A percentile compares a stretch with the other conserved stretches of the same genome.
phyloP scores from a whole-genome alignment of 2,113 vertebrate genomes.

The Psammodynastes pulverulentus region DNA sequence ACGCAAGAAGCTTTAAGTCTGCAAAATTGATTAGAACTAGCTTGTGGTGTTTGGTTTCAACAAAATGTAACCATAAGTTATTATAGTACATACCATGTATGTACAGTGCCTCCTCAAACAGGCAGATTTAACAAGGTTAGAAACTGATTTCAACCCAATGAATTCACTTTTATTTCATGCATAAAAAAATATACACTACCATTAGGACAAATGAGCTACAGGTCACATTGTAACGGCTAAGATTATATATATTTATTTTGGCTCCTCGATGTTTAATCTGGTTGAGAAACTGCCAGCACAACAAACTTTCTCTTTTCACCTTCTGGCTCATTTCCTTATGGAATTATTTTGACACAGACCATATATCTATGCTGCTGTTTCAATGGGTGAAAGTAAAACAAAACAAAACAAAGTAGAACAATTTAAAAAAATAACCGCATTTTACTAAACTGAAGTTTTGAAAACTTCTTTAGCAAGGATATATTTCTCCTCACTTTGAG shows the following conservation, averaged over 20 bases:
- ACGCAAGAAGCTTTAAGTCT: neutral
- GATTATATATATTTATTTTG: slow-evolving; percentile 50
- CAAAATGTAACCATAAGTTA: slow-evolving; percentile 25
- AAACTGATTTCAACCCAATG: slow-evolving; percentile 9
- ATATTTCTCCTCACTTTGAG: neutral
- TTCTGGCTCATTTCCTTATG: slow-evolving; percentile 50
- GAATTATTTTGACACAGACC: slow-evolving; percentile 28
- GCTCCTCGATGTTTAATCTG: slow-evolving; percentile 40
- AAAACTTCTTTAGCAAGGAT: neutral
- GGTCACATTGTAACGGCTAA: slow-evolving; percentile 52
- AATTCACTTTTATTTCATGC: slow-evolving; percentile 26
- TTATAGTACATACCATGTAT: neutral
- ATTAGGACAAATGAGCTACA: slow-evolving; percentile 36
- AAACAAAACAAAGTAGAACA: neutral
- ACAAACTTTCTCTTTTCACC: slow-evolving; percentile 45
- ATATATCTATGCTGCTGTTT: slow-evolving; percentile 36
- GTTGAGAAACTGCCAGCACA: slow-evolving; percentile 41
- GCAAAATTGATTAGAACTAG: neutral
- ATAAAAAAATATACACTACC: neutral
- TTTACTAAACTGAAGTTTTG: neutral
- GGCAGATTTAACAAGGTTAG: neutral
- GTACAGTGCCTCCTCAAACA: neutral
- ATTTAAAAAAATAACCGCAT: neutral
- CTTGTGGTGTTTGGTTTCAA: slow-evolving; percentile 4
- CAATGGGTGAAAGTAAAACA: slow-evolving; percentile 3